Evolutionary conservation across 2,888 invertebrate genomes (phyloP), one percentile per base, ranked within the genome.

Genomic region (Synanthedon vespiformis): DNA sequence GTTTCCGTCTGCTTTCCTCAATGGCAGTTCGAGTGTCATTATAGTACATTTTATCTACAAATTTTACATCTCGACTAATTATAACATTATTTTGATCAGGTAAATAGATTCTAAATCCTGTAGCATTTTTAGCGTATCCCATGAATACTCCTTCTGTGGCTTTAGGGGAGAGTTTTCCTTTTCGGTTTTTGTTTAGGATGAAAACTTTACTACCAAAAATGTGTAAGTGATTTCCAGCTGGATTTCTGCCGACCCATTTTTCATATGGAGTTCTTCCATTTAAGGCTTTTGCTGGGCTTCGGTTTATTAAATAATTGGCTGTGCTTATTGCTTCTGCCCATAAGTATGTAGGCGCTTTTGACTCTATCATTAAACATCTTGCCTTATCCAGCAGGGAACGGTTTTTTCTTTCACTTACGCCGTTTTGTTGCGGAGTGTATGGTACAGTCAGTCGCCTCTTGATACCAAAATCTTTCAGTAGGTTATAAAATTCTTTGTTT

Each of bases 161-260:
- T 40, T 52, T 53, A n/a, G 51, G 11, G 40, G 51, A 27, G n/a
- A 56, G 53, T 49, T 56, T 56, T 11, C 51, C 48, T 40, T 49
- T 48, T 41, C 18, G 50, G 22, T 44, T 50, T 50, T 56, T 16
- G 6, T 50, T 52, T 22, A 54, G 22, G 40, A 52, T 27, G 27
- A 53, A 57, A 2, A 50, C 50, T 50, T 56, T 54, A 14, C 34
- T 41, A 40, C 56, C 56, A 52, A 58, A 58, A 14, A 54, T 13
- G 5, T 56, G 13, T 5, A 58, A 40, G 14, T 58, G 53, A 12
- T 51, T 51, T 34, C 47, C 40, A 16, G 34, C 49, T 40, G 56
- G 56, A 13, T 22, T 16, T 16, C 16, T 16, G 16, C 16, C 16
- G 16, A 16, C 16, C 16, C 16, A 16, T 16, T 16, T 16, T 16